Percentiles rank a stretch among this genome's conserved stretches.
Evolutionary conservation across 2,888 invertebrate species (phyloP).

Genomic region (Pasiphila rectangulata): DNA sequence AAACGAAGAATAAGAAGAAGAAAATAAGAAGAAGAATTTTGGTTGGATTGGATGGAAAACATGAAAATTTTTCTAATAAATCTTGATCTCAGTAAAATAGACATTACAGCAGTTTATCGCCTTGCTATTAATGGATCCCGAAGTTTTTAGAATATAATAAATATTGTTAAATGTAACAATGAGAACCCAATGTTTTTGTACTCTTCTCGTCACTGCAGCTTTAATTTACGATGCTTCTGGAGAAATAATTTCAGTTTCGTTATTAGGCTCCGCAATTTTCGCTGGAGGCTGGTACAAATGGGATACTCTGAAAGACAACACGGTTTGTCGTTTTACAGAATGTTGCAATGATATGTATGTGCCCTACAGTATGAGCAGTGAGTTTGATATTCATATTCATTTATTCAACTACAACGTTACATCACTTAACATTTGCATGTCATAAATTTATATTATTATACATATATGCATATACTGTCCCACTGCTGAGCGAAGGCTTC

Average conservation of each 20-base stretch:
- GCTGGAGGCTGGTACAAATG: slow-evolving; percentile 63
- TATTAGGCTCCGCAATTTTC: slow-evolving; percentile 49
- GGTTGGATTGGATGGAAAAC: no score
- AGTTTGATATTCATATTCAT: no score
- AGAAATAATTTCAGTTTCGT: slow-evolving; percentile 52
- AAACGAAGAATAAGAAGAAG: no score
- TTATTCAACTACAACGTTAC: no score
- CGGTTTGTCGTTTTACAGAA: slow-evolving; percentile 76
- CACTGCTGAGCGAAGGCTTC: no score
- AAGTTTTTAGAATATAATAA: neutral
- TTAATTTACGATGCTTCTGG: slow-evolving; percentile 33
- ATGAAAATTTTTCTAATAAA: no score
- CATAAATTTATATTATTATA: no score
- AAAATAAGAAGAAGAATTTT: no score
- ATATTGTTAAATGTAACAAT: slow-evolving; percentile 13
- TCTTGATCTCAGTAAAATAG: no score
- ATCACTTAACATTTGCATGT: no score
- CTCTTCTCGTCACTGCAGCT: slow-evolving; percentile 5
- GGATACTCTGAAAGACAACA: slow-evolving; percentile 63
- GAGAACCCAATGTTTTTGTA: slow-evolving; percentile 18
- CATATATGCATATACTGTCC: no score
- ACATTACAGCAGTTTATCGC: no score
- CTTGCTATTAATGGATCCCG: neutral
- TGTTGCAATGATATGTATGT: slow-evolving; percentile 82
- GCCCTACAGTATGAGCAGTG: slow-evolving; percentile 74